Conservation (phyloP, 2,888 invertebrate species). For the Tanypteryx hageni region DNA sequence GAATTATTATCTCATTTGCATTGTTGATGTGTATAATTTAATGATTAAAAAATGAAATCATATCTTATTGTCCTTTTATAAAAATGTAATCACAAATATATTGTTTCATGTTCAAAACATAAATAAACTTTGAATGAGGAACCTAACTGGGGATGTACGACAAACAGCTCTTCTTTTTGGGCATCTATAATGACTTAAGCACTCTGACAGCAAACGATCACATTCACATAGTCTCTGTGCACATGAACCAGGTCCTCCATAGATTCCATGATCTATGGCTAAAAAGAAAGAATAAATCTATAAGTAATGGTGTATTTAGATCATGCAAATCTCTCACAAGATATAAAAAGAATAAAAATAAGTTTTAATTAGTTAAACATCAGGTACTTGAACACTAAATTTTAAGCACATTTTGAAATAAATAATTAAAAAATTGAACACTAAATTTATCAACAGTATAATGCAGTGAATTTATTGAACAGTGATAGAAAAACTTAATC, state of each 20-base stretch:
- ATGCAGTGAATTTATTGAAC: not conserved
- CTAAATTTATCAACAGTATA: not conserved
- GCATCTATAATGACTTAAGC: slow-evolving; percentile 86
- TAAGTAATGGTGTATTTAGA: not conserved
- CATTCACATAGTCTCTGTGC: slow-evolving; percentile 90
- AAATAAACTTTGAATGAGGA: slow-evolving; percentile 84
- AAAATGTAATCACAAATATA: too few species aligned
- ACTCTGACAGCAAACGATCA: slow-evolving; percentile 87
- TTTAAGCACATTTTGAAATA: not conserved
- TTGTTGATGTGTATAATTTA: too few species aligned
- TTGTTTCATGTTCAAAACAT: slow-evolving; percentile 73
- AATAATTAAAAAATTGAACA: not conserved
- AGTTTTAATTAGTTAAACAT: slow-evolving; percentile 21
- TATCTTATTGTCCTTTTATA: too few species aligned
- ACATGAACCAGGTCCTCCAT: slow-evolving; percentile 81
- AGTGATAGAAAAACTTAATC: too few species aligned
- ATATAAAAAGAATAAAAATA: not conserved
- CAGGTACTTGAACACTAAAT: not conserved
- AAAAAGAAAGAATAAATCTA: slow-evolving; percentile 69
- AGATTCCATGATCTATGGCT: slow-evolving; percentile 79
- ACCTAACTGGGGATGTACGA: slow-evolving; percentile 83
- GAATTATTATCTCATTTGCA: too few species aligned
- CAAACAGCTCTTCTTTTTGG: slow-evolving; percentile 85
- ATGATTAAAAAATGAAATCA: too few species aligned
- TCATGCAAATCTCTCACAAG: not conserved